Base-by-base conservation (phyloP, 2,888 invertebrate genomes). In the Limnephilus marmoratus region DNA sequence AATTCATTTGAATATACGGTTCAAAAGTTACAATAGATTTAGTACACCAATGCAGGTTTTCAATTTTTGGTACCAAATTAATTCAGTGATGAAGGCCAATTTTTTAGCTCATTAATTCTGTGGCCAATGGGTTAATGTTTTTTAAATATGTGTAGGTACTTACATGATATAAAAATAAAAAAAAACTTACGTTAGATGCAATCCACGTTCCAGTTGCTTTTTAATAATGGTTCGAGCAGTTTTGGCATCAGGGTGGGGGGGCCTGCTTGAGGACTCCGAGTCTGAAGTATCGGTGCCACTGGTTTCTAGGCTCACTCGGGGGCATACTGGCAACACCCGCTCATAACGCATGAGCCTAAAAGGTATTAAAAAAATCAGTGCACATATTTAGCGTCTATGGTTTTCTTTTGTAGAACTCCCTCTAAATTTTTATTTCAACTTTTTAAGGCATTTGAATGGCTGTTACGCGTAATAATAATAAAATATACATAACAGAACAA, bases 141-240 rank as follows among this genome's bases (percentile, higher is more conserved):
- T 49, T 49, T 49, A 49, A 49, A 49, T 15, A 49, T 49, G 49
- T 49, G 15, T 3, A n/a, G n/a, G n/a, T n/a, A n/a, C n/a, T n/a
- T n/a, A 49, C 0, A 15, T 15, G 13, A 49, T 92, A 45, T 92
- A 53, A 31, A 93, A 85, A n/a, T 34, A 34, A 34, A 92, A 93
- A 93, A 85, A 92, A 90, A 95, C 96, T 95, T 94, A 98, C 97
- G 97, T 97, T 94, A 98, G 96, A 94, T 96, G 96, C 95, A 97
- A 96, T 85, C 98, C 98, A 93, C 96, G 97, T 93, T 96, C 95
- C 94, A 98, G 96, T 95, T 97, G 97, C 85, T 96, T 95, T 94
- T 96, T 96, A 93, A 97, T 96, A 93, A 96, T 96, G 90, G 96
- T 95, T 95, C 97, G 97, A 94, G 96, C 97, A 85, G 91, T 92